These are phyloP conservation scores for Dicerorhinus sumatrensis DNA, from an alignment of 2,113 vertebrate species.

Conservation along the genomic window DNA sequence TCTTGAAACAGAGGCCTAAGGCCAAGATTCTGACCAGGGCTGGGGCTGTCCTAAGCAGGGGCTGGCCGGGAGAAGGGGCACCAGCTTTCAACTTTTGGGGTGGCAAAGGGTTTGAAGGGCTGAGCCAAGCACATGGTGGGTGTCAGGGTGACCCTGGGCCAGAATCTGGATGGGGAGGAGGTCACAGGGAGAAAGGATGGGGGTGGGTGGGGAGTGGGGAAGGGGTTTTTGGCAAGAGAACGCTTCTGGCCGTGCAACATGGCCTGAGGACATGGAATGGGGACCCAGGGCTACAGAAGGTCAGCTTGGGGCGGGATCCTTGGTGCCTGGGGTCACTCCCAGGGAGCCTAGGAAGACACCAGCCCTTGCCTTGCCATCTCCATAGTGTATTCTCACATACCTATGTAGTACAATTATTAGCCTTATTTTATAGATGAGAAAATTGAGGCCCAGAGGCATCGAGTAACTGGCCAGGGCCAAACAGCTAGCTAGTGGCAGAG, in stretches of 20 bases:
- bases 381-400: background rate
- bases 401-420: background rate
- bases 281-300: background rate
- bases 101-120: background rate
- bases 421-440: background rate
- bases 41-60: background rate
- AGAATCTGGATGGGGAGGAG: background rate
- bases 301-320: background rate
- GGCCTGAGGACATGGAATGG: background rate
- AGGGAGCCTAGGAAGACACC: background rate
- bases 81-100: background rate
- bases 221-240: background rate
- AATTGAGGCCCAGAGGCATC: background rate
- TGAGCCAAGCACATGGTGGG: background rate
- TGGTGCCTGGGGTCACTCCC: background rate
- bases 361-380: background rate
- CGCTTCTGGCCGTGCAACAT: background rate
- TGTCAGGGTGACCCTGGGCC: background rate
- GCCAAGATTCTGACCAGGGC: background rate
- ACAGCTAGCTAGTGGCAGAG: background rate
- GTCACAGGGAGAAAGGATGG: background rate
- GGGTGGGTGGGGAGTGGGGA: background rate
- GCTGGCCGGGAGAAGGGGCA: background rate
- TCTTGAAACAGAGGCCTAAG: background rate
- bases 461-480: background rate